Evolutionary conservation across 1,140 invertebrate species (phyloP), one percentile per base, ranked within the genome.

Genomic region (Episyrphus balteatus): DNA sequence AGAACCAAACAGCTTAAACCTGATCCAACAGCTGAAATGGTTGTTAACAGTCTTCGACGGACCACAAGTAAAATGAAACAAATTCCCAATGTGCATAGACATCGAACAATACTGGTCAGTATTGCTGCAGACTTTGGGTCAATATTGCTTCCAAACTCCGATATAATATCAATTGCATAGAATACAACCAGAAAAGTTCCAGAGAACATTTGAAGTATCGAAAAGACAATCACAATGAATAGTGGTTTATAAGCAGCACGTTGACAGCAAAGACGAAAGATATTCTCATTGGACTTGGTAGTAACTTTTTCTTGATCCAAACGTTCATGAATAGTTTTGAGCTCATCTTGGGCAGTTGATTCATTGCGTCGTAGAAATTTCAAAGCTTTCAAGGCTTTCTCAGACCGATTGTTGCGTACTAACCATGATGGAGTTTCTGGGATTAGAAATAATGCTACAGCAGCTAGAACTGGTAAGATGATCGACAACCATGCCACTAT

Each of bases 371-470:
- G 70, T 5, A 88, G 64, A 70, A 81, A 83, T 15, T 75, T 61
- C 42, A 86, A 68, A 1, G 82, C 77, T 46, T 76, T 72, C 55
- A 73, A 75, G 0, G 83, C 84, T 9, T 79, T 71, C 7, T 78
- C 73, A 33, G 76, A 72, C 40, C 75, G 72, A 6, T 76, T 75
- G 47, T 75, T 71, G 19, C 77, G 71, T 0, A 81, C 70, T 6
- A 86, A 66, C 83, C 83, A 87, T 3, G 75, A 75, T 2, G 84
- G 84, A 48, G 80, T 82, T 59, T 87, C 84, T 0, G 83, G 83
- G 31, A 84, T 73, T 39, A 78, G 70, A 47, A 74, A 74, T 7
- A 85, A 65, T 10, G 76, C 71, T 1, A 78, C 45, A 14, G 80
- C 63, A 0, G 79, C 73, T 15, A 79, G 21, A 1, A 68, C 30